A percentile compares a stretch with the other conserved stretches of the same genome.
Conservation (phyloP, 1,140 invertebrate genomes). For the Gryllus bimaculatus region DNA sequence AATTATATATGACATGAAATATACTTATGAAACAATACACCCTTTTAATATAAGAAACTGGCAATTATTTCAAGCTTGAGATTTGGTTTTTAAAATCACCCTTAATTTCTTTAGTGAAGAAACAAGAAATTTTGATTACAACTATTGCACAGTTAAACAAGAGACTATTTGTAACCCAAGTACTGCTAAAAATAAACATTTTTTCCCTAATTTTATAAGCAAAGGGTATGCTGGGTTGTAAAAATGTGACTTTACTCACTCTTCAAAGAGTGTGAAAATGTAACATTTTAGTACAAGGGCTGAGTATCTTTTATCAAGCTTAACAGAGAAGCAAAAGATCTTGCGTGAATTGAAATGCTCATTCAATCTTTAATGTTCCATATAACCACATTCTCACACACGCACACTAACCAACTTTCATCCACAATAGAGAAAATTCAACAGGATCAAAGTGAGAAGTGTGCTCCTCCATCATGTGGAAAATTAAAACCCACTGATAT, state of each 20-base stretch:
- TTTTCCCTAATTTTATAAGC: background rate
- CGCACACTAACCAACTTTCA: background rate
- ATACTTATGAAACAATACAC: background rate
- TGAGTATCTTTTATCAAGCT: background rate
- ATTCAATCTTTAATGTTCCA: background rate
- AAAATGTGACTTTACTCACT: background rate
- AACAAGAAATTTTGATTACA: background rate
- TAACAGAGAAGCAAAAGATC: background rate
- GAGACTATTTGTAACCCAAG: background rate
- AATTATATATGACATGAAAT: background rate
- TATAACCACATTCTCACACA: background rate
- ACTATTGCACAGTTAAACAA: too few relatives aligned
- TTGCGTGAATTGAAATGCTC: background rate
- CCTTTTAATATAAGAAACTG: background rate
- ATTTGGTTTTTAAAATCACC: background rate
- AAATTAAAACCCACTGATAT: background rate
- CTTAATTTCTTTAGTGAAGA: background rate
- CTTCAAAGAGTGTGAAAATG: background rate
- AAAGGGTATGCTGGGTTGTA: conserved; percentile 3
- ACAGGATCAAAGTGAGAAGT: background rate
- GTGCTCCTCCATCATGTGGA: background rate
- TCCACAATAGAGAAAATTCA: background rate
- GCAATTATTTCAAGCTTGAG: background rate
- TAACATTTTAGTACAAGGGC: background rate
- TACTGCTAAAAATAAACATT: background rate